phyloP scores from a whole-genome alignment of 1,140 invertebrate species.

The Drosophila guanche region DNA sequence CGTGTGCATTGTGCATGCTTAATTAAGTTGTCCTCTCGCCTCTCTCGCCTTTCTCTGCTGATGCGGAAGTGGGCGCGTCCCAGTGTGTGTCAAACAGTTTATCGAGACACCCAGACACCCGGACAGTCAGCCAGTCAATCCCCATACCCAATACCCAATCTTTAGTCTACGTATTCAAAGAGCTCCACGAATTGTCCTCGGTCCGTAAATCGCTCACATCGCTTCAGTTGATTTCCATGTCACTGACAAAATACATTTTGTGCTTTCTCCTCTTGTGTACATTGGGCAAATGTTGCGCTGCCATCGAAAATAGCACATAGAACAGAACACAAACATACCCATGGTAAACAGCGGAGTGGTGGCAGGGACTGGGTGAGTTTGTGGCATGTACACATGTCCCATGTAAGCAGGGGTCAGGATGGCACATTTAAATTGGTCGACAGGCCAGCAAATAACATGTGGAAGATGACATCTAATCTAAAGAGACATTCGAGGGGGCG shows the following conservation, averaged over 20 bases:
- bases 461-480: slow-evolving; percentile 36
- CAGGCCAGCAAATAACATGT: slow-evolving; percentile 20
- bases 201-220: slow-evolving; percentile 57
- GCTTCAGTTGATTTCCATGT: slow-evolving; percentile 76
- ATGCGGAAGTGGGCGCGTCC: slow-evolving; percentile 33
- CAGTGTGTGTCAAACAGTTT: slow-evolving; percentile 61
- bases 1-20: slow-evolving; percentile 79
- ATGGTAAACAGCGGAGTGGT: too few species aligned
- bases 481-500: slow-evolving; percentile 7
- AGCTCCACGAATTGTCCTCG: slow-evolving; percentile 36
- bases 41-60: background rate
- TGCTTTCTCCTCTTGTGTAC: slow-evolving; percentile 56
- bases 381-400: too few species aligned
- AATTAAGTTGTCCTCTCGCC: slow-evolving; percentile 64
- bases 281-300: slow-evolving; percentile 48
- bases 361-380: too few species aligned
- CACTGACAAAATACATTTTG: slow-evolving; percentile 71
- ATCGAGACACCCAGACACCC: slow-evolving; percentile 37
- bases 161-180: background rate
- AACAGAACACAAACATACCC: too few species aligned
- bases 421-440: slow-evolving; percentile 11
- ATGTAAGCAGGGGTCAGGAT: too few species aligned
- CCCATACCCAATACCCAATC: background rate
- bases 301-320: slow-evolving; percentile 3
- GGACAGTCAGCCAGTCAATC: background rate